Evolutionary conservation across 1,140 invertebrate genomes (phyloP).

Genomic region (Schlechtendalia chinensis): DNA sequence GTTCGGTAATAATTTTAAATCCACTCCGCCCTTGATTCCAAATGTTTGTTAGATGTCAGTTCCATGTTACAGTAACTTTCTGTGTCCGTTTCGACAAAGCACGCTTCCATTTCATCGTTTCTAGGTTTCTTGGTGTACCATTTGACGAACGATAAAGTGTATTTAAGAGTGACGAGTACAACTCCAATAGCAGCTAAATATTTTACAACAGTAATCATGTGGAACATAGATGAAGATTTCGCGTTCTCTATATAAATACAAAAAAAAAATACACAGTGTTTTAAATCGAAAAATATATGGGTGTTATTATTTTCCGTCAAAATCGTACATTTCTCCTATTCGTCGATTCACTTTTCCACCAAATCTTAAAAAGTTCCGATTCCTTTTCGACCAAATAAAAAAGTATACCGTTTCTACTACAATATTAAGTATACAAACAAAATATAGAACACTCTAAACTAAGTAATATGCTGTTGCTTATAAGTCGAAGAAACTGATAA

Average conservation of each 20-base stretch:
- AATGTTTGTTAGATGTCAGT: not conserved
- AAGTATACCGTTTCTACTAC: no score
- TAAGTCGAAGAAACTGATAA: no score
- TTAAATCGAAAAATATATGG: not conserved
- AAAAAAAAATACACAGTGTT: not conserved
- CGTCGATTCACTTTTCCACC: no score
- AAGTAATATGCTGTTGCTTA: no score
- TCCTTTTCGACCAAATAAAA: no score
- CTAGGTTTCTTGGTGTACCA: not conserved
- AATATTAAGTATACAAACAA: no score
- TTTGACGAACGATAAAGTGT: not conserved
- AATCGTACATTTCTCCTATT: no score
- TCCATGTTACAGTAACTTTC: constrained; percentile 6
- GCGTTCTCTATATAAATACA: not conserved
- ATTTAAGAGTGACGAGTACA: constrained; percentile 1
- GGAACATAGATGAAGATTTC: not conserved
- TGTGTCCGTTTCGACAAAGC: not conserved
- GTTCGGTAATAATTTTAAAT: no score
- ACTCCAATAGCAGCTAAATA: not conserved
- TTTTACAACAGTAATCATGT: not conserved
- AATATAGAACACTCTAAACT: no score
- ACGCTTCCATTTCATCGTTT: not conserved
- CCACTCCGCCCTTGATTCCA: no score
- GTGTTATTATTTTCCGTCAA: no score
- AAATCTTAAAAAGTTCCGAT: no score